Base-by-base conservation (phyloP, 2,797 vertebrate species). In the Anguilla obscura region DNA sequence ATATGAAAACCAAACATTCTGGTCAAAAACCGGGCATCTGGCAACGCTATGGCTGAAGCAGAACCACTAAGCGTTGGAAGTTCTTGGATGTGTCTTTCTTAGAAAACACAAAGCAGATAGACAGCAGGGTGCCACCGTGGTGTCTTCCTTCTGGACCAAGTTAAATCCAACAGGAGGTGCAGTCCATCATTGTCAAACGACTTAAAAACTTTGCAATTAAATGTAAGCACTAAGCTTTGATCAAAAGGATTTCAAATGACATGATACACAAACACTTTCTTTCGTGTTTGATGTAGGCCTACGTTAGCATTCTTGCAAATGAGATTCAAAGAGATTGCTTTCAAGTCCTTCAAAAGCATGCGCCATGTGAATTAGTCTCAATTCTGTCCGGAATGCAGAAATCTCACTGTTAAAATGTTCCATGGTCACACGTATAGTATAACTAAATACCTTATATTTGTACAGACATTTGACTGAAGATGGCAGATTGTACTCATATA, bases 321-420 rank as follows among this genome's bases (percentile, higher is more conserved):
- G 92, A 90, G 92, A 88, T 60, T 50, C 86, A 93, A 93, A 90
- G 79, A 92, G 89, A 92, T 91, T 90, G 91, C 93, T 93, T 93
- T 94, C 92, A 93, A 92, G 93, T 92, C 90, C 92, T 94, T 93
- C 91, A 94, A 92, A 94, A 93, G 91, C 93, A 92, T 92, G 90
- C 91, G 93, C 93, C 91, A 93, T 91, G 91, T 90, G 91, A 94
- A 93, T 94, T 93, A 90, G 93, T 94, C 94, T 95, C 92, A 92
- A 90, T 85, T 91, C 91, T 91, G 93, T 91, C 89, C n/a, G 9
- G 91, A 90, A 94, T 93, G 91, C 92, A 90, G 92, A 93, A 94
- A 94, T 94, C 93, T 91, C 92, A 93, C 93, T 93, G 92, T 92
- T 93, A 90, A 91, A 91, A 92, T 91, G 91, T 91, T 89, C 91